Base-by-base conservation (phyloP, 2,888 invertebrate species). In the Orthosia gothica region DNA sequence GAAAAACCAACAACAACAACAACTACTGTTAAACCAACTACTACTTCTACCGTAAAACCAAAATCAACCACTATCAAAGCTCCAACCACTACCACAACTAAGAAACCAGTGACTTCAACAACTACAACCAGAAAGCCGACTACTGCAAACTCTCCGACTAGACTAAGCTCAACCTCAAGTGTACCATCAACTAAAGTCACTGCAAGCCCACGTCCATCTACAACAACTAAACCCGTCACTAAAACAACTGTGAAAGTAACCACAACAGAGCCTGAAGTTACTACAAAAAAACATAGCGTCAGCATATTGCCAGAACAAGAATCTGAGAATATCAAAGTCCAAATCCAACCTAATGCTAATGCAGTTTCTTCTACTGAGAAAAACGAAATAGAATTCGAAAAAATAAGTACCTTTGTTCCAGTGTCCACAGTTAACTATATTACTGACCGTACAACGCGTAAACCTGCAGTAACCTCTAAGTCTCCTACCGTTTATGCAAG, bases 371-470 rank as follows among this genome's bases (percentile, higher is more conserved):
- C 85, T 26, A 92, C 91, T 3, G 91, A 93, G 70, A 92, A 92
- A 87, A 89, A 85, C 45, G 83, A 84, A 61, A 76, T 86, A 52
- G 83, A 89, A 64, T 92, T 90, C 79, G 94, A 95, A 76, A 94
- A 91, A 89, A 87, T 94, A 50, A 94, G 92, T 80, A 94, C 95
- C 1, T 94, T 93, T 82, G 87, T 92, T 71, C 96, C 96, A 54
- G 77, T 92, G 26, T 94, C 95, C 23, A 94, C 95, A 49, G 85
- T 89, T 3, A 85, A 90, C 23, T 93, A 93, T 83, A 86, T 93
- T 13, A 92, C 91, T 54, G 93, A 94, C 68, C 91, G 88, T 70
- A 89, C 89, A 40, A 93, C 94, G 4, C 83, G 70, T 26, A 92
- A 84, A 81, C 89, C 91, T 32, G 54, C 75, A 70, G 88, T 79